Conservation (phyloP, 2,797 vertebrate species). For the Galagoides demidoff region DNA sequence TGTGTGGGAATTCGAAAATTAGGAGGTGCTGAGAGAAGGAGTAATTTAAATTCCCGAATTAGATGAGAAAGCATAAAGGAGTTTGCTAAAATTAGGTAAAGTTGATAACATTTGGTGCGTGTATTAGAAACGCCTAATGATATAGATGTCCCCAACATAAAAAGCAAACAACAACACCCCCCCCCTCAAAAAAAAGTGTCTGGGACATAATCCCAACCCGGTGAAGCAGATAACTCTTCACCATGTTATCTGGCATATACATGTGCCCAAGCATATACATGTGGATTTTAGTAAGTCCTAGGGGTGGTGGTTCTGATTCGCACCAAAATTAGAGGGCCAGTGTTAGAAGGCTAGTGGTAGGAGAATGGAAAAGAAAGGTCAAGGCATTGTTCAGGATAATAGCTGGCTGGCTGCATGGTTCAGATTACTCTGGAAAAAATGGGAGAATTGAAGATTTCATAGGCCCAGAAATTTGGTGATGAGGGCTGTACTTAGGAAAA, state of each 20-base stretch:
- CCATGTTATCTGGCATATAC: too few relatives aligned
- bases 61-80: neutral
- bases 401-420: neutral
- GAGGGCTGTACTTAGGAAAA: slow-evolving; percentile 21
- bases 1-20: neutral
- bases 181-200: neutral
- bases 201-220: neutral
- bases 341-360: neutral
- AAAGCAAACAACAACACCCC: neutral
- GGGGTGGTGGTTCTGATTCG: neutral
- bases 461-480: neutral
- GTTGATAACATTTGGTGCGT: neutral
- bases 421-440: neutral
- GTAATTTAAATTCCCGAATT: neutral
- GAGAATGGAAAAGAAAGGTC: neutral
- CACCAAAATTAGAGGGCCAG: slow-evolving; percentile 4
- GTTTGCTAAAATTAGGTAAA: slow-evolving; percentile 17
- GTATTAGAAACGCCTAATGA: neutral
- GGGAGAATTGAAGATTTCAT: slow-evolving; percentile 12
- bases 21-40: neutral
- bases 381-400: neutral
- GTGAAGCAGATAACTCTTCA: neutral
- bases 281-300: neutral
- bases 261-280: neutral
- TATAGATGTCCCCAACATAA: neutral